Evolutionary conservation across 2,888 invertebrate genomes (phyloP), one percentile per base, ranked within the genome.

Genomic region (Meghimatium bilineatum): DNA sequence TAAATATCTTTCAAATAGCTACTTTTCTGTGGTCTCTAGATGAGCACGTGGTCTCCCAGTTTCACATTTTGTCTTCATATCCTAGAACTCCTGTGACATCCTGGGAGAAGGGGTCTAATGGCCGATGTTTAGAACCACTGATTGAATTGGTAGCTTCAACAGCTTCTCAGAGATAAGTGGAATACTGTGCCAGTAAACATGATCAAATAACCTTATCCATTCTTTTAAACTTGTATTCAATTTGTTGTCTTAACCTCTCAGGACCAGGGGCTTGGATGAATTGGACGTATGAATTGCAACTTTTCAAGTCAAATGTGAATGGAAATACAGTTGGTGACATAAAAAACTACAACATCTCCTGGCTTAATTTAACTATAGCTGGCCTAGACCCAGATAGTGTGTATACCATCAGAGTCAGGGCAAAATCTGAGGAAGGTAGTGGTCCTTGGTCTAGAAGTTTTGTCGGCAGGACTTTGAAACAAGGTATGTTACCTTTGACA

Each of bases 381-480:
- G 87, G 87, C 80, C 89, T 92, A n/a, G 94, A 95, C 88, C 96
- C 97, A 89, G 95, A 96, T 89, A 96, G 96, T 14, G 95, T 96
- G 87, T 98, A 98, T 91, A 94, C 95, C 26, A 95, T 98, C 69
- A 96, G 96, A 93, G 96, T 97, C 0, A 96, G 97, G 6, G 97
- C 97, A 1, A 96, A 96, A 84, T 96, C 97, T 0, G 94, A 94
- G 83, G 95, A 96, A 0, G 97, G 97, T 1, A 95, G 91, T 72
- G 97, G 97, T 34, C 97, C 97, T 0, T 97, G 97, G 94, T 93
- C 93, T 95, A 96, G 96, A 0, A 95, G 95, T 14, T 97, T 97
- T 91, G 94, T 95, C 29, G 96, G 96, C 0, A 95, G 95, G 91
- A 97, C 94, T 6, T 88, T 94, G 2, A 89, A 89, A 85, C 75